phyloP scores from a whole-genome alignment of 1,140 invertebrate species.

The Mycetomoellerius zeteki region DNA sequence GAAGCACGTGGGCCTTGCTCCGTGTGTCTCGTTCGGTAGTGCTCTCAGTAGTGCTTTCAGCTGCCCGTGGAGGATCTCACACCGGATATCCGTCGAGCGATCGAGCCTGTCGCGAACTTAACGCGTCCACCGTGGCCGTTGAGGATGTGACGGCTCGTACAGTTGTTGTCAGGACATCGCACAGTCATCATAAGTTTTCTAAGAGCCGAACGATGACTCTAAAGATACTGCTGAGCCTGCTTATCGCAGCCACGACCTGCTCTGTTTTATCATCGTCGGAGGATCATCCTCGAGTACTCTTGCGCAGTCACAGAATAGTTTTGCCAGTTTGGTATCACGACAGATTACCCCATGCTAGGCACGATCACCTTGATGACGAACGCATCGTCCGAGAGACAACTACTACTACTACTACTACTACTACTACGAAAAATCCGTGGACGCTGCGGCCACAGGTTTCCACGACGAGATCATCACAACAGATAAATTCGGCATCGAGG shows the following conservation, averaged over 20 bases:
- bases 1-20: constrained; percentile 83
- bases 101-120: constrained; percentile 36
- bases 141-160: constrained; percentile 63
- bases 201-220: constrained; percentile 43
- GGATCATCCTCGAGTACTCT: constrained; percentile 15
- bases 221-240: constrained; percentile 64
- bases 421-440: constrained; percentile 29
- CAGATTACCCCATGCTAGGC: constrained; percentile 58
- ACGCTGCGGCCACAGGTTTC: constrained; percentile 2
- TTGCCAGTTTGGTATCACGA: constrained; percentile 76
- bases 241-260: constrained; percentile 18
- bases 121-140: constrained; percentile 3
- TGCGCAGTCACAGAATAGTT: constrained; percentile 47
- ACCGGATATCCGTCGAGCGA: constrained; percentile 68
- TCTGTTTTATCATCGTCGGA: neutral
- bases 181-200: neutral
- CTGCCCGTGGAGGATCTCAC: constrained; percentile 82
- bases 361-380: constrained; percentile 57
- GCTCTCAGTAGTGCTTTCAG: constrained; percentile 82
- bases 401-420: neutral
- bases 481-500: constrained; percentile 37
- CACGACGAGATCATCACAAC: constrained; percentile 32
- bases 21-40: constrained; percentile 83
- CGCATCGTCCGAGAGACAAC: constrained; percentile 35
- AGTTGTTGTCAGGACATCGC: neutral